These are phyloP conservation scores for Tyrophagus putrescentiae DNA, from an alignment of 1,140 invertebrate species.

Conservation along the genomic window DNA sequence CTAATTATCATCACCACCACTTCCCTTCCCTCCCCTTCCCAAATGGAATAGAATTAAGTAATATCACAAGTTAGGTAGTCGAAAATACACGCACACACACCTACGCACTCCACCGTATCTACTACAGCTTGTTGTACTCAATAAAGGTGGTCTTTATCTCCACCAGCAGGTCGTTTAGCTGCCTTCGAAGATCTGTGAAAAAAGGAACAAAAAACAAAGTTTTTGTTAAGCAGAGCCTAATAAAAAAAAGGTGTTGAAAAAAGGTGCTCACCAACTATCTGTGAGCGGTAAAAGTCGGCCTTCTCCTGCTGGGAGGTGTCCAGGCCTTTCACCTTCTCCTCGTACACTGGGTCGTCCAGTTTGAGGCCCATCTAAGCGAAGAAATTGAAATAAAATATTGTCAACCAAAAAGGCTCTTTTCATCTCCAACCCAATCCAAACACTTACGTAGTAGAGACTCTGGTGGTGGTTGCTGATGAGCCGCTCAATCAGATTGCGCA, in stretches of 20 bases:
- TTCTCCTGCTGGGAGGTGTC: background rate
- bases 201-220: slow-evolving; percentile 31
- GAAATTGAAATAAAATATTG: background rate
- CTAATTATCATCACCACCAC: too few relatives aligned
- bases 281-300: background rate
- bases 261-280: background rate
- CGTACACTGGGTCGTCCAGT: slow-evolving; percentile 8
- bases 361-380: background rate
- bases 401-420: background rate
- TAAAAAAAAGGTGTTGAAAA: too few relatives aligned
- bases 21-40: too few relatives aligned
- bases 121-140: slow-evolving; percentile 33
- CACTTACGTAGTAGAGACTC: slow-evolving; percentile 9
- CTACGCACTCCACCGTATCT: too few relatives aligned
- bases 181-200: slow-evolving; percentile 46
- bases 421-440: background rate
- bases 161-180: slow-evolving; percentile 36
- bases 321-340: slow-evolving; percentile 1
- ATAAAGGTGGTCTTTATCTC: slow-evolving; percentile 16
- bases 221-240: background rate
- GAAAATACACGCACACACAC: too few relatives aligned
- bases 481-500: background rate
- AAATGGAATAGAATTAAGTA: too few relatives aligned
- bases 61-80: too few relatives aligned
- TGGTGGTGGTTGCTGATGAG: slow-evolving; percentile 2